Base-by-base conservation (phyloP, 2,113 vertebrate genomes). In the Erythrocercus mccallii region DNA sequence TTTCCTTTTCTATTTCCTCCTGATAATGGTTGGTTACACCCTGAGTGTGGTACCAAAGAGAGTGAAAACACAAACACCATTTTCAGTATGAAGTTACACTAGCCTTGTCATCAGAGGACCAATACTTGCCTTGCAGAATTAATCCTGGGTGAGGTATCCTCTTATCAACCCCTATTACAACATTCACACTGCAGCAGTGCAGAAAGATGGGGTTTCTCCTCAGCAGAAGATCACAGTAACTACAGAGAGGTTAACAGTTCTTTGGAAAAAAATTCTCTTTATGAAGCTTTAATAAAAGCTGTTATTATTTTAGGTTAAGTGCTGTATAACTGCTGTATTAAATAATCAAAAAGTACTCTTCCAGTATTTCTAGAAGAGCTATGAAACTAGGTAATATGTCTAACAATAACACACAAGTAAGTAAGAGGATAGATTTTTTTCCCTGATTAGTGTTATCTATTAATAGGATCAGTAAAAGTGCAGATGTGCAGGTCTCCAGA, bases 221-320 rank as follows among this genome's bases (percentile, higher is more conserved):
- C 42, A 3, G 8, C 3, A 42, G 18, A 50, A 54, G 8, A 81
- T 10, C 12, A 77, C 3, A 69, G 8, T 2, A 69, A 28, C 28
- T 62, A 85, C 6, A 51, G 12, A 42, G 21, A 40, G 6, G 51
- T 66, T 5, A 30, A 66, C 6, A 77, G 21, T 25, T 64, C 65
- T 16, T 50, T 0, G 13, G 30, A 27, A n/a, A 57, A 20, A 58
- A 22, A 1, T 2, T 30, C 22, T 35, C 35, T 58, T 38, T 18
- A 9, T 13, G 33, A 84, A 37, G 28, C 9, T 86, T 70, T 78
- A 78, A 62, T 27, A 77, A 47, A 90, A 58, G 4, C 7, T 60
- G 3, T 0, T 35, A 53, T 81, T 73, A 69, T 71, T 86, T 83
- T 51, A 68, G 12, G 8, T 8, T 65, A 90, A 65, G 15, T 72